Evolutionary conservation across 64 coral and sea anemone genomes (phyloP).

Genomic region (Dendrophyllia cribrosa): DNA sequence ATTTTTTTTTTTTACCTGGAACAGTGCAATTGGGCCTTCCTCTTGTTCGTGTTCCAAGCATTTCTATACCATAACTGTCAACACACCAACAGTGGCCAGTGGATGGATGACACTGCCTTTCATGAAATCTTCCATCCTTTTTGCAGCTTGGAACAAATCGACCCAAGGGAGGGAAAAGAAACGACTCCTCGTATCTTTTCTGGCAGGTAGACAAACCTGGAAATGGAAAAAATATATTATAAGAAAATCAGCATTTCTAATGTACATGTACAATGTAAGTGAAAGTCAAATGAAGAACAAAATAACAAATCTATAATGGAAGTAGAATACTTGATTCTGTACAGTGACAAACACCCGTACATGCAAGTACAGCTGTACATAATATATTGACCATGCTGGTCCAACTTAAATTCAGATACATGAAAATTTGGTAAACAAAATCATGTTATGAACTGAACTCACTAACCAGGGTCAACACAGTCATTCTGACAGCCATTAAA

Average conservation of each 20-base stretch:
- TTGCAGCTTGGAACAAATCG: slow-evolving; percentile 38
- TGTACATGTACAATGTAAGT: neutral
- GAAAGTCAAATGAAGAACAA: neutral
- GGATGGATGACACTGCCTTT: slow-evolving; percentile 44
- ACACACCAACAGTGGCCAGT: slow-evolving; percentile 70
- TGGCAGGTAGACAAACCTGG: slow-evolving; percentile 36
- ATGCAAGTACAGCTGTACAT: neutral
- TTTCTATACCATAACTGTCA: slow-evolving; percentile 48
- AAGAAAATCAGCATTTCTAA: neutral
- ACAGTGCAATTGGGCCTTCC: slow-evolving; percentile 35
- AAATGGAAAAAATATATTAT: neutral
- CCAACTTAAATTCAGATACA: no score
- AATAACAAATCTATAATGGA: neutral
- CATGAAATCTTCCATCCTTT: slow-evolving; percentile 43
- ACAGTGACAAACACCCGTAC: neutral
- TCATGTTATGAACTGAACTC: neutral
- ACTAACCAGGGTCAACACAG: slow-evolving; percentile 48
- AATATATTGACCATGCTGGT: no score
- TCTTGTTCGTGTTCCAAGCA: slow-evolving; percentile 49
- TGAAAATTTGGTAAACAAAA: no score
- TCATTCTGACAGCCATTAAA: slow-evolving; percentile 66
- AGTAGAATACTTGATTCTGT: neutral
- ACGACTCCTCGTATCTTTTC: slow-evolving; percentile 32
- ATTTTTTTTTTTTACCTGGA: neutral
- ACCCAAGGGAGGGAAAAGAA: slow-evolving; percentile 25